Conservation (phyloP, 1,140 invertebrate genomes). For the Thaumetopoea pityocampa region DNA sequence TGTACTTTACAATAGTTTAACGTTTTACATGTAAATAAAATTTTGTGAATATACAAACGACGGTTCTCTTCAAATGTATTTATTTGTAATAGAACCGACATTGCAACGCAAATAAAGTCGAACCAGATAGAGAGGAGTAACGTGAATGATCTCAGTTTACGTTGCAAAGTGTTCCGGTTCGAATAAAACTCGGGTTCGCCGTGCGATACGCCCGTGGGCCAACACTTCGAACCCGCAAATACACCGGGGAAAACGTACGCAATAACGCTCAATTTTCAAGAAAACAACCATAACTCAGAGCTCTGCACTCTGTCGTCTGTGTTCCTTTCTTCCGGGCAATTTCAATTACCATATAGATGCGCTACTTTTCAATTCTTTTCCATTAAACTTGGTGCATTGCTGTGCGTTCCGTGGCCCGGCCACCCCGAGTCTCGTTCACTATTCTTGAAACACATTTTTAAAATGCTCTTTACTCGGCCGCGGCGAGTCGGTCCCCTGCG, state of each 20-base stretch:
- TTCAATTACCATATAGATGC: constrained; percentile 75
- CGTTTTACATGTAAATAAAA: constrained; percentile 6
- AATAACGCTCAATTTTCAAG: constrained; percentile 68
- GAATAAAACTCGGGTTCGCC: constrained; percentile 38
- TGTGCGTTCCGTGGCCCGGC: constrained; percentile 55
- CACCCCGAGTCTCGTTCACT: constrained; percentile 39
- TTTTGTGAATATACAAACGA: too few relatives aligned
- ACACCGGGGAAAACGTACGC: constrained; percentile 39
- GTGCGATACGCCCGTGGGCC: constrained; percentile 14
- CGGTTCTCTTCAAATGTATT: too few relatives aligned
- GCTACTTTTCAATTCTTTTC: constrained; percentile 76
- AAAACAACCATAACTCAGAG: constrained; percentile 72
- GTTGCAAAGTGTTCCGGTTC: constrained; percentile 40
- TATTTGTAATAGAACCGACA: constrained; percentile 9
- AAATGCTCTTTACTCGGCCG: constrained; percentile 66
- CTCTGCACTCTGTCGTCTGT: constrained; percentile 64
- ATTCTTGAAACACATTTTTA: constrained; percentile 72
- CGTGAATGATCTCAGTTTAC: constrained; percentile 46
- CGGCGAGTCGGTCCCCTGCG: constrained; percentile 47
- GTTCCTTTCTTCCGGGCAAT: constrained; percentile 73
- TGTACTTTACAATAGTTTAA: constrained; percentile 6
- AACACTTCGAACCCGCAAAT: constrained; percentile 21
- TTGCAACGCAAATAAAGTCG: constrained; percentile 14
- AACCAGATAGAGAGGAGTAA: constrained; percentile 20
- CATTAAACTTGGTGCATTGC: constrained; percentile 73